Base-by-base conservation (phyloP, 2,113 vertebrate species). In the Reinhardtius hippoglossoides region DNA sequence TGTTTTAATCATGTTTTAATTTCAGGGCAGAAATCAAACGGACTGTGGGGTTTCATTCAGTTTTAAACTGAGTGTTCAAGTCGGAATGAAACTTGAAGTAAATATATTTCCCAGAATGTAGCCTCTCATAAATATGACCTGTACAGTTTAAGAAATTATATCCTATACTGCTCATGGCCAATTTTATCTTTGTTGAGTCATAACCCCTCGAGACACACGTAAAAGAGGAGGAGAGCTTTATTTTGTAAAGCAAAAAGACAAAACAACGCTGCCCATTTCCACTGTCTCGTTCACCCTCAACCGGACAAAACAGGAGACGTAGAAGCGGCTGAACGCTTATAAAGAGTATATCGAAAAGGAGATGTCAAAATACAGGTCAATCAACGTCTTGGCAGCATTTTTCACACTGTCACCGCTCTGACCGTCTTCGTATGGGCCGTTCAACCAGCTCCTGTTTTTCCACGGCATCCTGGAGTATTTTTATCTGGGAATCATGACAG, bases 371-470 rank as follows among this genome's bases (percentile, higher is more conserved):
- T 57, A 82, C 24, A 62, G 42, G 2, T 42, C 44, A 72, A 67
- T 50, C 60, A 20, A 50, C 37, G 73, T 2, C 24, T 78, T 71
- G 31, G 78, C 62, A 77, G 59, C 3, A 7, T 27, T 9, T 3
- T 42, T 66, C 5, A 3, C 20, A 26, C 55, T 35, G 65, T 68
- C 64, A 66, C n/a, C 21, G 3, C 27, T 64, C 56, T 21, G 42
- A 58, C 60, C 21, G 56, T 61, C 59, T 5, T 54, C 20, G 20
- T 2, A n/a, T 20, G 5, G 20, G 50, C 13, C 16, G 9, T 58
- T 67, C 13, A 57, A 76, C 58, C 44, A 68, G 37, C 40, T 52
- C n/a, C 72, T 78, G 55, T 87, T 92, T 92, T 92, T 92, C 88
- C 81, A 85, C 42, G 15, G 76, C 79, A 77, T 72, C 57, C 84